These are phyloP conservation scores for Sphaerodactylus townsendi DNA, from an alignment of 2,113 vertebrate genomes.

Conservation along the genomic window DNA sequence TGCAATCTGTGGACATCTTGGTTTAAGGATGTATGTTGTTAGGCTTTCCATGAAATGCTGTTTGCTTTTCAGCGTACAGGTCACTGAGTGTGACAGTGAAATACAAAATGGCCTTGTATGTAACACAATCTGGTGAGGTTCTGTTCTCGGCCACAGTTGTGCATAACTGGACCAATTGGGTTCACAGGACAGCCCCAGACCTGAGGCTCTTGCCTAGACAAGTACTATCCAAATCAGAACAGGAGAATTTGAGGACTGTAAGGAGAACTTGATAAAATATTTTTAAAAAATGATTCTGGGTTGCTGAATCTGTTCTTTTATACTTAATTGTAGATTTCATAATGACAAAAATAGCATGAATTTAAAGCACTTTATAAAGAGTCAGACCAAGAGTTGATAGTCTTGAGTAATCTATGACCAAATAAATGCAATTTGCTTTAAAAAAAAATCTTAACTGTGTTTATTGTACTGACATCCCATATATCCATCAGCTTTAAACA, in stretches of 20 bases:
- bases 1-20: slow-evolving; percentile 12
- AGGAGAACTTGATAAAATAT: slow-evolving; percentile 60
- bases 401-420: slow-evolving; percentile 55
- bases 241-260: slow-evolving; percentile 12
- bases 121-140: slow-evolving; percentile 30
- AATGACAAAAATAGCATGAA: slow-evolving; percentile 56
- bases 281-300: slow-evolving; percentile 41
- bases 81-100: slow-evolving; percentile 10
- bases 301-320: slow-evolving; percentile 51
- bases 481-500: slow-evolving; percentile 16
- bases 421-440: slow-evolving; percentile 64
- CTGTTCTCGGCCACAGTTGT: slow-evolving; percentile 39
- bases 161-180: slow-evolving; percentile 20
- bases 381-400: slow-evolving; percentile 52
- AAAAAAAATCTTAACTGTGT: slow-evolving; percentile 8
- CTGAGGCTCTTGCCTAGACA: neutral
- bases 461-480: slow-evolving; percentile 5
- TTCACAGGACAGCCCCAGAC: neutral
- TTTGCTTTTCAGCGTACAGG: slow-evolving; percentile 26
- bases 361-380: slow-evolving; percentile 74
- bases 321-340: slow-evolving; percentile 52
- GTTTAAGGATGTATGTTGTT: slow-evolving; percentile 31
- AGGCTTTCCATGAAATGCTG: slow-evolving; percentile 28
- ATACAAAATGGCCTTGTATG: slow-evolving; percentile 28
- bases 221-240: neutral